Evolutionary conservation across 1,140 invertebrate species (phyloP), one percentile per base, ranked within the genome.

Genomic region (Pogonus chalceus): DNA sequence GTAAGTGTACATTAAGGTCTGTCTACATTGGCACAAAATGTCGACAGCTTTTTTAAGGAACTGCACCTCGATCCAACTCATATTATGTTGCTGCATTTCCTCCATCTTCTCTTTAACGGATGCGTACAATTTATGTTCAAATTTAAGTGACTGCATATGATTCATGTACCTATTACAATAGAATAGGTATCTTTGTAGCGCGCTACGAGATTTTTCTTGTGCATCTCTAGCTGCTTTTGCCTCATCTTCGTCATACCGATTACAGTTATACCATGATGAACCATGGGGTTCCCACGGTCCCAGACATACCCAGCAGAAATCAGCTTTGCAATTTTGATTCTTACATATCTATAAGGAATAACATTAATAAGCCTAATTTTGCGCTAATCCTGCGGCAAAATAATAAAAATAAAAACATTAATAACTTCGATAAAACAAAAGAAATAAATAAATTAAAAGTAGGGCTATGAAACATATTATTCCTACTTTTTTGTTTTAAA

Each of bases 1-100:
- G 72, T 98, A 98, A 51, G 96, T 98, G 76, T 95, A 99, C 94
- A 98, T 98, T 9, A 99, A 77, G 20, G 95, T 98, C 73, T 97
- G 93, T 54, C 96, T 79, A 75, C 96, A 99, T 68, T 92, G 88
- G 75, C 93, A 97, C 22, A 99, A 79, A 69, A 98, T 94, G 75
- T 98, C 95, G 49, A 98, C 95, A 51, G 95, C 95, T 73, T 95
- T 95, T 71, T 95, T 95, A 57, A 97, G 76, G 74, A 96, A 97
- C 80, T 97, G 93, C 46, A 96, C 93, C 82, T 99, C 96, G 65
- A 98, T 98, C 96, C 96, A 99, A 47, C 93, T 96, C 95, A 98
- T 98, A 68, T 96, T 96, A 69, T 97, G 93, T 64, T 97, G 93
- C 67, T 98, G 94, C 95, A 99, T 98, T 74, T 98, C 95, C 70